phyloP scores from a whole-genome alignment of 2,797 vertebrate genomes.

The Halcyon smyrnensis region DNA sequence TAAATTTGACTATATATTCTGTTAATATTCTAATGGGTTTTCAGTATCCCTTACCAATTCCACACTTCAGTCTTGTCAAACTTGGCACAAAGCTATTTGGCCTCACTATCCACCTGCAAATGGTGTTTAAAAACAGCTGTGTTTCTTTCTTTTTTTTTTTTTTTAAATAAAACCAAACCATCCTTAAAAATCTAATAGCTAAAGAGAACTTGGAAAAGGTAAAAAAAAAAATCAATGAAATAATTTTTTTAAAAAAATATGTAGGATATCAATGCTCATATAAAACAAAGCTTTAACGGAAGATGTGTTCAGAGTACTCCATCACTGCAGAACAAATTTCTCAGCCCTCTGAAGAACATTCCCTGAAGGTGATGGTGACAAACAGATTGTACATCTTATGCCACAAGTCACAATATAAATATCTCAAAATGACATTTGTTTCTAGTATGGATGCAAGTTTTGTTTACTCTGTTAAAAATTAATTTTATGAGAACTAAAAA shows the following conservation, averaged over 20 bases:
- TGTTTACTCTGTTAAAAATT: constrained; percentile 5
- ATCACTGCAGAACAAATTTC: neutral
- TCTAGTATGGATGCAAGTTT: neutral
- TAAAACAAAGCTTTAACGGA: neutral
- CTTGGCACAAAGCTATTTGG: neutral
- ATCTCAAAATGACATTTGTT: constrained; percentile 36
- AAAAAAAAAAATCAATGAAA: neutral
- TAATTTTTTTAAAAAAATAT: neutral
- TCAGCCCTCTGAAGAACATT: neutral
- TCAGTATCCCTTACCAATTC: neutral
- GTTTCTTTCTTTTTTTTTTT: neutral
- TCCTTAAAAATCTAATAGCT: neutral
- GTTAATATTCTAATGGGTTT: neutral
- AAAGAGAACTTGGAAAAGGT: neutral
- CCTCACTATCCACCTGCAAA: neutral
- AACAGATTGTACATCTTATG: constrained; percentile 17
- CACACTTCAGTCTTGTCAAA: neutral
- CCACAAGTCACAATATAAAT: constrained; percentile 17
- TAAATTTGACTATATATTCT: neutral
- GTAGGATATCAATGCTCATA: neutral
- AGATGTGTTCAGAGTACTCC: neutral
- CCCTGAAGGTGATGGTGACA: neutral
- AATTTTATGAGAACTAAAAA: constrained; percentile 50
- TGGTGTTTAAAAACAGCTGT: neutral
- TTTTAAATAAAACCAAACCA: neutral